phyloP scores from a whole-genome alignment of 1,140 invertebrate species.

The Trypoxylus dichotomus region DNA sequence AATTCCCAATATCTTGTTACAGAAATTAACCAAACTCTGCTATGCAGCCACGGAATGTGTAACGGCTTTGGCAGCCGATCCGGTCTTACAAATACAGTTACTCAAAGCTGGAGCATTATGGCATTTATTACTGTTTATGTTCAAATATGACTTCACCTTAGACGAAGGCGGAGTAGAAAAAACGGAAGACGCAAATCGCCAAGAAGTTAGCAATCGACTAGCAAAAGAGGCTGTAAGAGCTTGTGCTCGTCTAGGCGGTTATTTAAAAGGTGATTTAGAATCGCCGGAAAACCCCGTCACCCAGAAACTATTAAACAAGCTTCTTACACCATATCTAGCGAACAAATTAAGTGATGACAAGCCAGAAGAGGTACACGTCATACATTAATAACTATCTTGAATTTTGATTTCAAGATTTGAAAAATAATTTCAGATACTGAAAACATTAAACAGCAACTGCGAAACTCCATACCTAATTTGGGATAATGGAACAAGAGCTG shows the following conservation, averaged over 20 bases:
- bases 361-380: slow-evolving; percentile 67
- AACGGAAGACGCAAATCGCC: slow-evolving; percentile 76
- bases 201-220: slow-evolving; percentile 90
- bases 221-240: slow-evolving; percentile 84
- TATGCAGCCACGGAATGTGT: slow-evolving; percentile 84
- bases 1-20: slow-evolving; percentile 42
- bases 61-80: slow-evolving; percentile 78
- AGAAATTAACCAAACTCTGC: slow-evolving; percentile 80
- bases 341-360: slow-evolving; percentile 70
- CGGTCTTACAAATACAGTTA: slow-evolving; percentile 84
- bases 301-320: slow-evolving; percentile 69
- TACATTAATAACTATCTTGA: slow-evolving; percentile 36
- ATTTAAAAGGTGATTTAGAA: slow-evolving; percentile 63
- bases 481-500: slow-evolving; percentile 95
- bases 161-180: slow-evolving; percentile 94
- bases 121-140: slow-evolving; percentile 88
- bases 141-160: slow-evolving; percentile 96
- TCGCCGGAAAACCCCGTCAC: slow-evolving; percentile 71
- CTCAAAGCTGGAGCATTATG: slow-evolving; percentile 91
- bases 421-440: slow-evolving; percentile 71
- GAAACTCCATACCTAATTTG: slow-evolving; percentile 95
- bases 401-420: slow-evolving; percentile 38
- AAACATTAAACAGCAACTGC: slow-evolving; percentile 93
- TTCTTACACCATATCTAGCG: slow-evolving; percentile 90
- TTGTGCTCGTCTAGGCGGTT: slow-evolving; percentile 80